phyloP scores from a whole-genome alignment of 2,797 vertebrate species.

The Melanotaenia parkinsoni region DNA sequence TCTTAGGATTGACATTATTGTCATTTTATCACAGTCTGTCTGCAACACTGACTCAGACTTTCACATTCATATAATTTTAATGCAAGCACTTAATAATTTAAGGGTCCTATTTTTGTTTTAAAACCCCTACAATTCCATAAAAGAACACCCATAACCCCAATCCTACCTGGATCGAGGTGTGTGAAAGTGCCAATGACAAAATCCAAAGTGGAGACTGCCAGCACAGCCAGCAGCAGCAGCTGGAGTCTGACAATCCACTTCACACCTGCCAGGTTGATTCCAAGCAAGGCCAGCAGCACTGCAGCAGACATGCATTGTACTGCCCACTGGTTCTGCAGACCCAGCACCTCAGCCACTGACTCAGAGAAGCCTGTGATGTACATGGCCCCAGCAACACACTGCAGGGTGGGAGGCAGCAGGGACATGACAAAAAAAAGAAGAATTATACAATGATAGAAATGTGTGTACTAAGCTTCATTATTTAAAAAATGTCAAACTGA shows the following conservation, averaged over 20 bases:
- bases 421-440: background rate
- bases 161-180: constrained; percentile 92
- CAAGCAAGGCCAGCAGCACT: constrained; percentile 90
- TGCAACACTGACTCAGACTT: background rate
- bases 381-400: constrained; percentile 98
- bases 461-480: background rate
- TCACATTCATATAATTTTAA: background rate
- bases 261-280: constrained; percentile 96
- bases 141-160: background rate
- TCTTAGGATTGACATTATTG: background rate
- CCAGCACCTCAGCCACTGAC: constrained; percentile 90
- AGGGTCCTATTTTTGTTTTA: background rate
- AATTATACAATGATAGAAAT: background rate
- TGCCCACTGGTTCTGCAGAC: constrained; percentile 88
- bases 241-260: constrained; percentile 98
- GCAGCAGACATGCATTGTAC: constrained; percentile 89
- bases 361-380: constrained; percentile 97
- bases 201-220: constrained; percentile 94
- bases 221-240: constrained; percentile 90
- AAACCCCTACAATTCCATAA: background rate
- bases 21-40: background rate
- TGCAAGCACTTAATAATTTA: background rate
- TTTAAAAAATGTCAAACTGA: background rate
- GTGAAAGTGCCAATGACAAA: constrained; percentile 95
- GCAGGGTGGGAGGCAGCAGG: constrained; percentile 2